These are phyloP conservation scores for Macrocentrus cingulum DNA, from an alignment of 1,140 invertebrate species.

Conservation along the genomic window DNA sequence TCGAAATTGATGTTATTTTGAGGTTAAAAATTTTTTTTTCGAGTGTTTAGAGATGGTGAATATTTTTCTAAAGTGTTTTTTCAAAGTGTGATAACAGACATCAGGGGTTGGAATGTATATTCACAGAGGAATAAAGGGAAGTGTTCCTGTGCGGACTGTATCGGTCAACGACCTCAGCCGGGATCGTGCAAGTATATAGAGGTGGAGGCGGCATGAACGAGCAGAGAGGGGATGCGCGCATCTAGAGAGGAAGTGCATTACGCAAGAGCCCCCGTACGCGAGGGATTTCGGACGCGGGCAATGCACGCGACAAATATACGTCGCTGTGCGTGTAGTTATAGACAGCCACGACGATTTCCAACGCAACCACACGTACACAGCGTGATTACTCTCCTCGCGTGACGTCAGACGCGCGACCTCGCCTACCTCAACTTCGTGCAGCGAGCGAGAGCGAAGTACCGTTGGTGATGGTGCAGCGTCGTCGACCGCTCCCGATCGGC, in stretches of 20 bases:
- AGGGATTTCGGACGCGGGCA: constrained; percentile 15
- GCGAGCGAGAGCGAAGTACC: constrained; percentile 47
- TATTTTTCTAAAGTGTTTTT: no score
- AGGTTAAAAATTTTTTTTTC: no score
- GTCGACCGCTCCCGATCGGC: constrained; percentile 23
- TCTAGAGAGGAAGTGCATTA: constrained; percentile 9
- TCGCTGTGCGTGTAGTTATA: neutral
- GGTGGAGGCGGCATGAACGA: neutral
- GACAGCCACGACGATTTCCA: neutral
- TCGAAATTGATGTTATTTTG: no score
- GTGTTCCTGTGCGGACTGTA: constrained; percentile 36
- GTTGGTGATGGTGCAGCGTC: constrained; percentile 37
- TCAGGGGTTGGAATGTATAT: no score
- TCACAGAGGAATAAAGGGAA: no score
- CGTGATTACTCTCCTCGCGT: constrained; percentile 41
- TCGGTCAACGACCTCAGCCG: constrained; percentile 42
- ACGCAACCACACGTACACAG: neutral
- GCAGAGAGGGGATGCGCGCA: neutral
- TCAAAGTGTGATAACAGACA: no score
- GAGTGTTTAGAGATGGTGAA: no score
- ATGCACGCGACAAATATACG: neutral
- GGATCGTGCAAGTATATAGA: constrained; percentile 3
- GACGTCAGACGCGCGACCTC: constrained; percentile 54
- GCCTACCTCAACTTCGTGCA: constrained; percentile 54
- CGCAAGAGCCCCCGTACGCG: neutral